Percentiles rank a stretch among this genome's conserved stretches.
phyloP scores from a whole-genome alignment of 2,888 invertebrate genomes.

The Tetragnatha montana region DNA sequence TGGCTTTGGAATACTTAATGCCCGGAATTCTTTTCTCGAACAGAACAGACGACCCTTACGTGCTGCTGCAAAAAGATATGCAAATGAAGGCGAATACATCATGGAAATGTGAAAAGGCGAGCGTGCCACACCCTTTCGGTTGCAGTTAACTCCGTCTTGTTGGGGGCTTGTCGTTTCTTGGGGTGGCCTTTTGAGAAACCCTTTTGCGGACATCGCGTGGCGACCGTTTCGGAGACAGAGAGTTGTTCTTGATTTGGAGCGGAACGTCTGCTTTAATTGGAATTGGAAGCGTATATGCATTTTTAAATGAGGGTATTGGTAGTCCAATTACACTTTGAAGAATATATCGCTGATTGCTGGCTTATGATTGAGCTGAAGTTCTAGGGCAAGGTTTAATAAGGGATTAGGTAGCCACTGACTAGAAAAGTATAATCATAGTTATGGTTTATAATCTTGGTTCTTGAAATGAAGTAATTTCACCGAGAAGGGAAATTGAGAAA shows the following conservation, averaged over 20 bases:
- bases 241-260: not conserved
- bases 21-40: conserved; percentile 23
- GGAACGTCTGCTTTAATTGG: not conserved
- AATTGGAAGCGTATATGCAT: not conserved
- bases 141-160: not conserved
- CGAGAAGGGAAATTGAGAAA: no score
- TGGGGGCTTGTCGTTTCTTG: not conserved
- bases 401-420: no score
- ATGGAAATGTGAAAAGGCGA: conserved; percentile 31
- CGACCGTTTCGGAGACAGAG: not conserved
- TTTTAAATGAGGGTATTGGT: not conserved
- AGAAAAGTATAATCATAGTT: no score
- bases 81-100: conserved; percentile 49
- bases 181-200: not conserved
- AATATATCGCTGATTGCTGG: no score
- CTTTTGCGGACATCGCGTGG: not conserved
- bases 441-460: no score
- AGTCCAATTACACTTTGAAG: not conserved
- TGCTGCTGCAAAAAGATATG: conserved; percentile 50
- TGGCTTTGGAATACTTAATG: conserved; percentile 48
- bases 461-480: no score
- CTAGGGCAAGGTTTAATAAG: no score
- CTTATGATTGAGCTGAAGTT: no score
- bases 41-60: not conserved
- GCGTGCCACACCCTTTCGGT: conserved; percentile 26